Evolutionary conservation across 2,888 invertebrate genomes (phyloP).

Genomic region (Eulithis prunata): DNA sequence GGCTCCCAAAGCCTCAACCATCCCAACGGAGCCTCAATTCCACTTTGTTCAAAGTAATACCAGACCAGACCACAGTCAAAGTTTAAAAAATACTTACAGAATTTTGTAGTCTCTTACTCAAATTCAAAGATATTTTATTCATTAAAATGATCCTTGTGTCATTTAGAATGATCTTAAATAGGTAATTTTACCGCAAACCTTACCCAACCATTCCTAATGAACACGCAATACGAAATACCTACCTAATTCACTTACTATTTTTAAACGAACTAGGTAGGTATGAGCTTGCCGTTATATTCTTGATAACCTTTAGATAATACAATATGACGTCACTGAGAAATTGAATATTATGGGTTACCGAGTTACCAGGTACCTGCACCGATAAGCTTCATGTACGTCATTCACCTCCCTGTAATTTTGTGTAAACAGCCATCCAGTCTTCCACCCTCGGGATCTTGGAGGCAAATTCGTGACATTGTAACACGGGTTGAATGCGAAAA

Average conservation of each 20-base stretch:
- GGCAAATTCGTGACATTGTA: constrained; percentile 55
- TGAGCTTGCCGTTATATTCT: constrained; percentile 3
- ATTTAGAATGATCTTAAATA: too few relatives aligned
- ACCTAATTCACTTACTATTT: constrained; percentile 9
- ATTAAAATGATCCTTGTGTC: too few relatives aligned
- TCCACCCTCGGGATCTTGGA: constrained; percentile 51
- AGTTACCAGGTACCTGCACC: constrained; percentile 26
- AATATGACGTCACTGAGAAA: constrained; percentile 27
- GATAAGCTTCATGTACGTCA: constrained; percentile 42
- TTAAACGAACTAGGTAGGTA: not conserved
- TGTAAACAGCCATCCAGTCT: constrained; percentile 54
- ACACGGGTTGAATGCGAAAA: constrained; percentile 59
- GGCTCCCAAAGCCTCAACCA: too few relatives aligned
- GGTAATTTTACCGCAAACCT: constrained; percentile 1
- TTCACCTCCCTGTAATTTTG: constrained; percentile 55
- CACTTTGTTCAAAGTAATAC: too few relatives aligned
- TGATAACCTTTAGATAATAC: constrained; percentile 22
- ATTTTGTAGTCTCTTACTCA: too few relatives aligned
- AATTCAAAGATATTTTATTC: too few relatives aligned
- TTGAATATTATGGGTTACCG: constrained; percentile 34
- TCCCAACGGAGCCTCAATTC: too few relatives aligned
- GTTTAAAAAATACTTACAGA: too few relatives aligned
- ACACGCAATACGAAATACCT: constrained; percentile 26
- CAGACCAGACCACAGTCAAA: too few relatives aligned
- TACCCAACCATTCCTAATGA: constrained; percentile 12